Evolutionary conservation across 2,888 invertebrate genomes (phyloP), one percentile per base, ranked within the genome.

Genomic region (Conops quadrifasciatus): DNA sequence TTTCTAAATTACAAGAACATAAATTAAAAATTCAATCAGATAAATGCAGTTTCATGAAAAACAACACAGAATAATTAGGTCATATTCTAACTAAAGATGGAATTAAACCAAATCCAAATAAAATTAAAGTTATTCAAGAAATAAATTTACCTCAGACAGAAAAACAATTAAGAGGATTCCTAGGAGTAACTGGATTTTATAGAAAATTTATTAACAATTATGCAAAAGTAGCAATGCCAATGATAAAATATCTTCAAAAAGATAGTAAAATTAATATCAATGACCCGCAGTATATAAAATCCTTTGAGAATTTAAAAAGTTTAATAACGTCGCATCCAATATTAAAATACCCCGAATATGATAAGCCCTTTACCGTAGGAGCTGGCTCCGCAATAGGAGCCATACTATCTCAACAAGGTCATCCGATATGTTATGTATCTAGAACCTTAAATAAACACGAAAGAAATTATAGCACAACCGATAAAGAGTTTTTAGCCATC

Each of bases 31-130:
- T 65, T 19, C 65, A 65, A 19, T n/a, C 65, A 1, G 51, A 51
- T 19, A 65, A 65, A 30, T 65, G 65, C 16, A 51, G 51, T 51
- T 65, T 65, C 19, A 65, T 65, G 51, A 51, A 51, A 28, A 65
- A 26, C 9, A 30, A 21, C 28, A 65, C 65, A 19, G 51, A 26
- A 51, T 65, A 49, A 11, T 65, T 30, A 51, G 65, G 65, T 26
- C 65, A 65, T 13, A 19, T 65, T 51, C 19, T 65, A 30, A 30
- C 51, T 28, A 65, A 65, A 51, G 65, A 65, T 2, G 65, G 65
- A 13, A 65, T 65, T 15, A 51, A 51, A 26, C 65, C n/a, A 30
- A 65, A 65, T 30, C 51, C 65, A 1, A 15, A 51, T 11, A 65
- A 65, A 65, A 11, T 65, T 51, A 65, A 65, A 28, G 51, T n/a